These are phyloP conservation scores for Ligdia adustata DNA, from an alignment of 2,888 invertebrate species.

Conservation along the genomic window DNA sequence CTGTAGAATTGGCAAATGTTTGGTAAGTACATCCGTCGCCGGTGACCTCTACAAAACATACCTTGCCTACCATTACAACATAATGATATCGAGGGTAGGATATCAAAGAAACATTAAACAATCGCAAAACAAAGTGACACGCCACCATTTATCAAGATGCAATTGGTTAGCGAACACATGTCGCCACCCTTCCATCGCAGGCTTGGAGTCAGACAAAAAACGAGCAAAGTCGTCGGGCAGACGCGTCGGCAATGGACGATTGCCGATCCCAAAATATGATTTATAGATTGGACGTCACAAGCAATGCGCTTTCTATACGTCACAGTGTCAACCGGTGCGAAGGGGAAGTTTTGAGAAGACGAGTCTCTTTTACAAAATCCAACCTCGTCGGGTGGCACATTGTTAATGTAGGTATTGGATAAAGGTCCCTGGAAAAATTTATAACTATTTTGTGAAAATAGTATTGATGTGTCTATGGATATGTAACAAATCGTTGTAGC, in stretches of 20 bases:
- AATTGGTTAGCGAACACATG: slow-evolving; percentile 57
- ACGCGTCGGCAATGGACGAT: slow-evolving; percentile 61
- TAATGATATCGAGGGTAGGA: no score
- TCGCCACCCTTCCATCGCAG: slow-evolving; percentile 69
- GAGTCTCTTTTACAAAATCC: no score
- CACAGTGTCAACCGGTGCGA: slow-evolving; percentile 56
- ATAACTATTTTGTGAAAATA: no score
- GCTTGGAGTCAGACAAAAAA: slow-evolving; percentile 80
- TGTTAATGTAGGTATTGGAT: no score
- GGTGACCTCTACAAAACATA: no score
- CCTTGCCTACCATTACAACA: no score
- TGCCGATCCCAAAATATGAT: slow-evolving; percentile 75
- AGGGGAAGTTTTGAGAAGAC: neutral
- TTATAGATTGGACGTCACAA: slow-evolving; percentile 80
- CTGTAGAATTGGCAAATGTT: no score
- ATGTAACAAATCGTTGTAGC: no score
- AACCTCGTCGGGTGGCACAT: no score
- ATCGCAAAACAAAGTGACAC: slow-evolving; percentile 13
- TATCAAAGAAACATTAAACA: slow-evolving; percentile 13
- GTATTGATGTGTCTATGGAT: no score
- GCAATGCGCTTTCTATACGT: slow-evolving; percentile 79
- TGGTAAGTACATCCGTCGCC: no score
- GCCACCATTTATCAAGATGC: slow-evolving; percentile 52
- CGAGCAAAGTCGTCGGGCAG: slow-evolving; percentile 67
- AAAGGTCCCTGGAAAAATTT: no score